Percentiles rank a stretch among this genome's conserved stretches.
These are phyloP conservation scores for Reticulitermes lucifugus DNA, from an alignment of 2,888 invertebrate genomes.

Conservation along the genomic window DNA sequence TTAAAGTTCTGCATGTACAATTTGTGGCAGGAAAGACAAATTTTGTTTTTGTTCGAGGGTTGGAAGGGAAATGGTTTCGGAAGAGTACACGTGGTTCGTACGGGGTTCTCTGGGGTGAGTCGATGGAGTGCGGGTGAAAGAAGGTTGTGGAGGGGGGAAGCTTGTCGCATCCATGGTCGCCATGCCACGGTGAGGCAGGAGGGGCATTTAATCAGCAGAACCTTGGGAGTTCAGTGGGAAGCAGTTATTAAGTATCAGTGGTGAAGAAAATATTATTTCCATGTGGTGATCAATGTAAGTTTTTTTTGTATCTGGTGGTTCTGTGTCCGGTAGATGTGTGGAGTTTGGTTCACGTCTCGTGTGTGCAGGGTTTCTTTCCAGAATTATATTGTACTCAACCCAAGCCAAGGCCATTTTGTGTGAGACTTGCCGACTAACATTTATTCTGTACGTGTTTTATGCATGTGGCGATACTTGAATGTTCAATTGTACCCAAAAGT, in stretches of 20 bases:
- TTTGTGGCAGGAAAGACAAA: not conserved
- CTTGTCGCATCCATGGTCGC: constrained; percentile 1
- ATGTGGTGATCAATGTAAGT: constrained; percentile 21
- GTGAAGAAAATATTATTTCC: not conserved
- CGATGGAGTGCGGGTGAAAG: constrained; percentile 4
- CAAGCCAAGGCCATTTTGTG: constrained; percentile 22
- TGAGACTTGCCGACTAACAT: not conserved
- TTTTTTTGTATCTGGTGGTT: not conserved
- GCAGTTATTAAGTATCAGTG: not conserved
- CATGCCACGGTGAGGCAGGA: not conserved
- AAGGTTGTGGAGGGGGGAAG: not conserved
- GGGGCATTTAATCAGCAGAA: constrained; percentile 14
- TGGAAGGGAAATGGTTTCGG: constrained; percentile 3
- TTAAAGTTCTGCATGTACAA: not conserved
- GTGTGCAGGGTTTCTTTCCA: not conserved
- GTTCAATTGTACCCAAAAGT: no score
- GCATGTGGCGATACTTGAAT: no score
- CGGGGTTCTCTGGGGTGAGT: constrained; percentile 38
- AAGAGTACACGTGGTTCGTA: constrained; percentile 25
- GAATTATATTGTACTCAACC: not conserved
- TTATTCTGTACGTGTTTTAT: no score
- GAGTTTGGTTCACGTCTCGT: not conserved
- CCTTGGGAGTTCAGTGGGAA: not conserved
- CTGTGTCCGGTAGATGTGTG: not conserved
- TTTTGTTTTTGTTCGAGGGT: no score